These are phyloP conservation scores for Phalloptychus januarius DNA, from an alignment of 2,797 vertebrate species.

Conservation along the genomic window DNA sequence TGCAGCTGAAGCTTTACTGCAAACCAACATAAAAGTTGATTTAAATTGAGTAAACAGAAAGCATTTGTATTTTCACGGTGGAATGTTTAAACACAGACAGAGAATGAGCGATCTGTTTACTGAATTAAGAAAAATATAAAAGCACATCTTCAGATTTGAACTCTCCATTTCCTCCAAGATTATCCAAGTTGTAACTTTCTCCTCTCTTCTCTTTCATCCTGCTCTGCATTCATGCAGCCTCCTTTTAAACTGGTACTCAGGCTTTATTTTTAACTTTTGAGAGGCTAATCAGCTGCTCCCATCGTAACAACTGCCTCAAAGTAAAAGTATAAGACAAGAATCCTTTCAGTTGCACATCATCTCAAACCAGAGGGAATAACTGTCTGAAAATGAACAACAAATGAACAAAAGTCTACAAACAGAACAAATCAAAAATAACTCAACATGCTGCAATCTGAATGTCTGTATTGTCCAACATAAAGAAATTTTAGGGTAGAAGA, in stretches of 20 bases:
- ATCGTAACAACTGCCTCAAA: not conserved
- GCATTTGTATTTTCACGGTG: not conserved
- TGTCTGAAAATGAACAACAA: not conserved
- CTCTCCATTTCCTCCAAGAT: not conserved
- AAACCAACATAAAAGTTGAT: constrained; percentile 5
- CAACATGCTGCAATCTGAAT: not conserved
- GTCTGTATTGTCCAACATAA: not conserved
- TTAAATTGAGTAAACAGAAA: constrained; percentile 6
- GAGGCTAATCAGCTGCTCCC: not conserved
- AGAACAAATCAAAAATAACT: not conserved
- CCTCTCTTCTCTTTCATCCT: not conserved
- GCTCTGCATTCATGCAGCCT: not conserved
- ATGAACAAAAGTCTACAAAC: not conserved
- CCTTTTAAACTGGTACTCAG: not conserved
- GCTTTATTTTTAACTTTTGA: not conserved
- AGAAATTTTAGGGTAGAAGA: not conserved
- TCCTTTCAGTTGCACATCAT: not conserved
- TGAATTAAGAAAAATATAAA: not conserved
- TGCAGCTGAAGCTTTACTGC: constrained; percentile 96
- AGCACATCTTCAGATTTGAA: not conserved
- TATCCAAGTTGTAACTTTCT: not conserved
- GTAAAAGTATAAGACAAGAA: not conserved
- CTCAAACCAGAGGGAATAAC: not conserved
- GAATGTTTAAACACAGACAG: not conserved
- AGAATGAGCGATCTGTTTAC: constrained; percentile 12